Conservation (phyloP, 2,888 invertebrate genomes). For the Cosmia pyralina region DNA sequence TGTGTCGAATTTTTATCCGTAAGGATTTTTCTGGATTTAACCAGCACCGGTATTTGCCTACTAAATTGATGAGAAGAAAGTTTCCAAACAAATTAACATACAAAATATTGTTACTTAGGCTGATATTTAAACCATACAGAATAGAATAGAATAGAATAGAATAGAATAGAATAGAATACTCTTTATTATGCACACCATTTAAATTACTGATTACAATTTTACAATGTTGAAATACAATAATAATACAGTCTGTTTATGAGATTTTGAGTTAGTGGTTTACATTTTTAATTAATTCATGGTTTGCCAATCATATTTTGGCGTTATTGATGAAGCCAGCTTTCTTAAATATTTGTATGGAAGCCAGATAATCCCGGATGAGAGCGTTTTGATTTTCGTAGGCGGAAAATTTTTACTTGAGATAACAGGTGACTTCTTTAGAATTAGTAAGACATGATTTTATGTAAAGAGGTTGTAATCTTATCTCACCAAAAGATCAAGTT, state of each 20-base stretch:
- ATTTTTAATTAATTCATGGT: background rate
- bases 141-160: too few species aligned
- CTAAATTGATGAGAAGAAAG: background rate
- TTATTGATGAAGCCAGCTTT: background rate
- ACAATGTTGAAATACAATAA: too few species aligned
- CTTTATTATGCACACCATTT: too few species aligned
- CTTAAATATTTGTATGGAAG: background rate
- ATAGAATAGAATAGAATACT: too few species aligned
- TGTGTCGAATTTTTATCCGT: too few species aligned
- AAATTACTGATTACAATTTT: too few species aligned
- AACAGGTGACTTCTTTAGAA: background rate
- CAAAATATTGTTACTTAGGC: conserved; percentile 6
- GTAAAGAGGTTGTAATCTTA: background rate
- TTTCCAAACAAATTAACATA: conserved; percentile 6
- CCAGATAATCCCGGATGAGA: conserved; percentile 24
- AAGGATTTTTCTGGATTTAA: too few species aligned
- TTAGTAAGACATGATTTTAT: conserved; percentile 7
- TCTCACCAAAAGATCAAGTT: conserved; percentile 10
- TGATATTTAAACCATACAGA: background rate
- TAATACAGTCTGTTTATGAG: background rate
- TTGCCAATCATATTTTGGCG: background rate
- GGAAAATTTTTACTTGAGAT: conserved; percentile 10
- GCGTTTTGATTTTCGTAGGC: conserved; percentile 7
- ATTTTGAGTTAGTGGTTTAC: background rate
- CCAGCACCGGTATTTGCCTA: too few species aligned